Conservation (phyloP, 2,888 invertebrate species). For the Chrysotoxum bicinctum region DNA sequence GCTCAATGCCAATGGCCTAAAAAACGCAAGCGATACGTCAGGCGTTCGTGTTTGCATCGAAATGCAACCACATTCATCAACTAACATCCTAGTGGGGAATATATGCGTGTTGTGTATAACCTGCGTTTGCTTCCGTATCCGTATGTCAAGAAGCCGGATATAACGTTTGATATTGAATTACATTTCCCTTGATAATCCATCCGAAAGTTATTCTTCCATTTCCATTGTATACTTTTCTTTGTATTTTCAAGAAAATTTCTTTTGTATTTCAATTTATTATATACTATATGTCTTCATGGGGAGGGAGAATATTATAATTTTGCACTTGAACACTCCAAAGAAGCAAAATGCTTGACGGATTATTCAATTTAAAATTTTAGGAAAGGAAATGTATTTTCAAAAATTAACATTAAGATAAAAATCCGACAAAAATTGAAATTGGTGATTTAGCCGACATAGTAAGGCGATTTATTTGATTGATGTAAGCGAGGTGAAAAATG, state of each 20-base stretch:
- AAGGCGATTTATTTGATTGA: constrained; percentile 15
- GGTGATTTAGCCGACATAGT: background rate
- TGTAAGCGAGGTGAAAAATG: background rate
- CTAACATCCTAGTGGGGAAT: constrained; percentile 5
- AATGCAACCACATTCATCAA: constrained; percentile 16
- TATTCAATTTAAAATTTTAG: background rate
- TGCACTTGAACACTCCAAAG: background rate
- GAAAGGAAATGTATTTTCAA: background rate
- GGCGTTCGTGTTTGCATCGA: background rate
- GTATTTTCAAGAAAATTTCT: background rate
- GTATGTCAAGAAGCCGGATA: constrained; percentile 15
- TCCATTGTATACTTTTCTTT: background rate
- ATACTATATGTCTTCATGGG: background rate
- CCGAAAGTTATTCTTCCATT: background rate
- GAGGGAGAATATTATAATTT: background rate
- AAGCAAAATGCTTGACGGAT: background rate
- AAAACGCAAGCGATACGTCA: background rate
- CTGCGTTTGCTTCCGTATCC: constrained; percentile 14
- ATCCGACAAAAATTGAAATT: constrained; percentile 1
- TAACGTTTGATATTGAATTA: constrained; percentile 6
- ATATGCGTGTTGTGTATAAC: background rate
- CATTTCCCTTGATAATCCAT: constrained; percentile 15
- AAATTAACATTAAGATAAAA: constrained; percentile 3
- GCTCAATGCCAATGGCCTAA: background rate
- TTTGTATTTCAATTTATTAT: constrained; percentile 10